Base-by-base conservation (phyloP, 2,797 vertebrate genomes). In the Orestias chungarensis region DNA sequence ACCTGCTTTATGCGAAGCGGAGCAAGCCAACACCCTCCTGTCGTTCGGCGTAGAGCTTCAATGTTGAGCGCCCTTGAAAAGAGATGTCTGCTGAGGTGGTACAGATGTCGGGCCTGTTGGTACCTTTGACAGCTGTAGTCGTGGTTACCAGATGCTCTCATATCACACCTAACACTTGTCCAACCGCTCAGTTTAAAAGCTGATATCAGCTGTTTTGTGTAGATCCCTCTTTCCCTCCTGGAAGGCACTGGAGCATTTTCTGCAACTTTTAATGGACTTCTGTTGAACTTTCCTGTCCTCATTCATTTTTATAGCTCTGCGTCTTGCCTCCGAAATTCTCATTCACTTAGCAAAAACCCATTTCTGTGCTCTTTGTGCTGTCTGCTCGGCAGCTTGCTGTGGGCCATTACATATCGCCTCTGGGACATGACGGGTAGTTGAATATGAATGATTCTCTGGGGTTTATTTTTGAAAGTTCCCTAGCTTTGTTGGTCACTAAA, bases 191-290 rank as follows among this genome's bases (percentile, higher is more conserved):
- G 35, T 75, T n/a, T 67, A 65, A 59, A 75, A 78, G 52, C 43
- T 25, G 59, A 57, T 50, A 66, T 50, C 49, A 71, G 68, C 82
- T 82, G 71, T 66, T 72, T 70, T 82, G 61, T 81, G 67, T 85
- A 27, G 0, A 15, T 74, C 68, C 71, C 31, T 62, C 47, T 70
- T 67, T 61, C 66, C 61, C 54, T 54, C 75, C 66, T 43, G 54
- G 67, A 83, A 78, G 68, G 74, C 82, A 82, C 81, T 76, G 82
- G 84, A 83, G 84, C 83, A 75, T 86, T 86, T 84, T 77, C 76
- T 79, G 72, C 29, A 74, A 81, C 83, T 86, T 87, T 87, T 89
- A 88, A 88, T 88, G 80, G 82, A 87, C 80, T 86, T 83, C 76
- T 87, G 57, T 88, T 90, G 81, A 87, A 82, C 80, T 84, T 85